phyloP scores from a whole-genome alignment of 2,797 vertebrate genomes.

The Jordanella pulchra region DNA sequence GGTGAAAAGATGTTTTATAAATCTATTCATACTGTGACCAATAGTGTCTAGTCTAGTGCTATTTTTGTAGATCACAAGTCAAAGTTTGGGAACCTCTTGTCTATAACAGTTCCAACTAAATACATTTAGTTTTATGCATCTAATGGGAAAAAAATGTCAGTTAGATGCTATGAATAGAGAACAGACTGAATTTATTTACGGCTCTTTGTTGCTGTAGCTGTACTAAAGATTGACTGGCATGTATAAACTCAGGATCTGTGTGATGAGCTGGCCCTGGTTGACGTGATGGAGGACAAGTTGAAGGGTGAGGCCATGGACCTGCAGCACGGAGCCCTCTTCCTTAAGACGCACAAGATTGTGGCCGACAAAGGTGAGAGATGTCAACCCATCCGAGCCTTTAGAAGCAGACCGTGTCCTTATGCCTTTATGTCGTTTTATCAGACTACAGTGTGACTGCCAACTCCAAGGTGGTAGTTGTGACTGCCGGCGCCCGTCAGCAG shows the following conservation, averaged over 20 bases:
- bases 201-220: neutral
- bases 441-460: constrained; percentile 94
- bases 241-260: constrained; percentile 83
- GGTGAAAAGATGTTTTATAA: no score
- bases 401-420: neutral
- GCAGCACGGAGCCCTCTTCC: constrained; percentile 96
- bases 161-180: no score
- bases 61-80: no score
- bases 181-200: no score
- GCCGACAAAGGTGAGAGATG: constrained; percentile 88
- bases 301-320: constrained; percentile 96
- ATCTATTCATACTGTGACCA: no score
- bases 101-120: no score
- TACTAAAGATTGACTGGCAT: neutral
- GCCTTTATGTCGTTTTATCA: constrained; percentile 42
- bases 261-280: constrained; percentile 95
- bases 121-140: no score
- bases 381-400: neutral
- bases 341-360: constrained; percentile 90
- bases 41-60: no score
- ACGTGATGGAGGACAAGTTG: constrained; percentile 97
- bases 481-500: constrained; percentile 94
- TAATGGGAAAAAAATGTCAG: no score
- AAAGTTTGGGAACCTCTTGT: no score
- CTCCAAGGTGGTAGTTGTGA: constrained; percentile 94